A percentile compares a stretch with the other conserved stretches of the same genome.
These are phyloP conservation scores for Engystomops pustulosus DNA, from an alignment of 2,113 vertebrate genomes.

Conservation along the genomic window DNA sequence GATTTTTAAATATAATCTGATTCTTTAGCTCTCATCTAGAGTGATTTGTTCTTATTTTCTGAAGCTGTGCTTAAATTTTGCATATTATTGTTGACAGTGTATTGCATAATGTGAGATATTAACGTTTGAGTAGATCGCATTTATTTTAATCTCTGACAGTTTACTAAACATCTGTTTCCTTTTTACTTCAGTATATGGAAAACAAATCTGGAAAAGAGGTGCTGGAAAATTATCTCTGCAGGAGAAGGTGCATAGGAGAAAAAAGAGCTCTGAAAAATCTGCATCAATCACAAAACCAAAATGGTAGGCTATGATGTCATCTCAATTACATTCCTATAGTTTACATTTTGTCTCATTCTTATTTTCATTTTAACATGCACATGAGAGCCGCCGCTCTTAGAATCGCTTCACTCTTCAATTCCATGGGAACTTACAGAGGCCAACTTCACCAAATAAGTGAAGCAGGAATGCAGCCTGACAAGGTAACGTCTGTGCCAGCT, in stretches of 20 bases:
- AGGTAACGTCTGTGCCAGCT: no score
- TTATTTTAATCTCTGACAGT: constrained; percentile 36
- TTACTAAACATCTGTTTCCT: constrained; percentile 37
- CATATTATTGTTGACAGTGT: constrained; percentile 13
- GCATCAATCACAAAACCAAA: not conserved
- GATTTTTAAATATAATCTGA: not conserved
- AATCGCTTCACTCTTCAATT: no score
- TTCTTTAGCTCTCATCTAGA: not conserved
- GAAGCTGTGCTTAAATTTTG: not conserved
- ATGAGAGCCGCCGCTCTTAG: no score
- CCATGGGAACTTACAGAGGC: no score
- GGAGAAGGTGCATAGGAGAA: not conserved
- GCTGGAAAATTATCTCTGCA: not conserved
- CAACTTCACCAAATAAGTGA: no score
- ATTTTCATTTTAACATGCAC: no score
- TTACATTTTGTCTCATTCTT: no score
- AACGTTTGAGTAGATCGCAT: constrained; percentile 14
- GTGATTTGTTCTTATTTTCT: not conserved
- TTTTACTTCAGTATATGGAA: not conserved
- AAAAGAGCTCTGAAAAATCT: not conserved
- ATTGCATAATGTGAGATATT: constrained; percentile 24
- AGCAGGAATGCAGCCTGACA: no score
- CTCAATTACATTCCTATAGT: not conserved
- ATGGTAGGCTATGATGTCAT: not conserved
- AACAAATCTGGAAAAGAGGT: not conserved